phyloP scores from a whole-genome alignment of 2,888 invertebrate genomes.

The Dicyrtoma fusca region DNA sequence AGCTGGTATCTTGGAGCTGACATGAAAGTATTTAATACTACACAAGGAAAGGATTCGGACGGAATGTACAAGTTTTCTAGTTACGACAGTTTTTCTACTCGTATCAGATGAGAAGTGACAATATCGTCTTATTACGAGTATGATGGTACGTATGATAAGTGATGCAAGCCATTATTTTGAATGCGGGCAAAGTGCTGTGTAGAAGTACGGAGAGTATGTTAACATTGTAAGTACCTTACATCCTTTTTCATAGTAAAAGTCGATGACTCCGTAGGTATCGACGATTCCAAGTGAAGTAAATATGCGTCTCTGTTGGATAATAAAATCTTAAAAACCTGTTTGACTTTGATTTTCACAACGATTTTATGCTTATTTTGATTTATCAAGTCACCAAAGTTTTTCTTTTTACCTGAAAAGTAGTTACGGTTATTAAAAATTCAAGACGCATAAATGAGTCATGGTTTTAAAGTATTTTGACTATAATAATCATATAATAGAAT shows the following conservation, averaged over 20 bases:
- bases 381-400: conserved; percentile 25
- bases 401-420: conserved; percentile 28
- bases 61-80: no score
- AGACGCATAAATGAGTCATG: conserved; percentile 9
- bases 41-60: no score
- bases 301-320: conserved; percentile 21
- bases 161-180: neutral
- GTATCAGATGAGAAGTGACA: no score
- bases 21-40: no score
- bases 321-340: conserved; percentile 36
- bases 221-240: neutral
- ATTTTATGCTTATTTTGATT: conserved; percentile 41
- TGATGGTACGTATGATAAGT: no score
- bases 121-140: no score
- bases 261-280: conserved; percentile 23
- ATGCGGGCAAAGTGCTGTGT: neutral
- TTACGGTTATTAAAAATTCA: conserved; percentile 27
- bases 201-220: no score
- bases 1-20: no score
- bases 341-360: conserved; percentile 35
- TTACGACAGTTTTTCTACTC: no score
- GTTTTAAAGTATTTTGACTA: neutral
- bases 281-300: conserved; percentile 22
- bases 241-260: conserved; percentile 1
- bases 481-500: no score